Evolutionary conservation across 2,113 vertebrate species (phyloP).

Genomic region (Pluvianellus socialis): DNA sequence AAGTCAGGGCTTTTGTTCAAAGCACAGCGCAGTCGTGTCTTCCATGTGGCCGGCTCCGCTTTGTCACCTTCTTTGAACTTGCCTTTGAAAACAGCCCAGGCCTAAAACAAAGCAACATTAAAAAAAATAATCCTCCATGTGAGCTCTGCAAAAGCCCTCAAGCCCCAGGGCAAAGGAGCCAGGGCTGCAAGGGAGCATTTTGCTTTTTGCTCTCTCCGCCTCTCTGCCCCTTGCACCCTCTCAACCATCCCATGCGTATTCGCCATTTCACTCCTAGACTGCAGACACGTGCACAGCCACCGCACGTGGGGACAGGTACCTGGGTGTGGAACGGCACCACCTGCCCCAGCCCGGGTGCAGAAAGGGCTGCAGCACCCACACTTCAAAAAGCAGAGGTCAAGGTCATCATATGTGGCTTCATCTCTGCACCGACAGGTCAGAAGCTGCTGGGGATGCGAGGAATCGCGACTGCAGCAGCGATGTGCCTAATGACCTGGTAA

Average conservation of each 20-base stretch:
- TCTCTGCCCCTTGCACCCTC: background rate
- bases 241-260: background rate
- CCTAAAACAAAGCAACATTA: slow-evolving; percentile 70
- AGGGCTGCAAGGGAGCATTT: background rate
- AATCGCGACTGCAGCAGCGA: fast-evolving
- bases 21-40: slow-evolving; percentile 94
- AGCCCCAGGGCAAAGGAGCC: background rate
- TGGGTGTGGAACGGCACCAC: background rate
- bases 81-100: slow-evolving; percentile 98
- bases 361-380: background rate
- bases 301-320: fast-evolving
- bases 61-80: slow-evolving; percentile 98
- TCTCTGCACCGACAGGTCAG: fast-evolving
- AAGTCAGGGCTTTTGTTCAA: slow-evolving; percentile 98
- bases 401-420: fast-evolving
- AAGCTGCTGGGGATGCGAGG: fast-evolving
- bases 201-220: background rate
- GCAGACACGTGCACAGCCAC: background rate
- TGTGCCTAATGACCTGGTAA: background rate
- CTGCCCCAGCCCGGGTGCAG: background rate
- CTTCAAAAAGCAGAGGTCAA: background rate
- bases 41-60: slow-evolving; percentile 97
- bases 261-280: background rate
- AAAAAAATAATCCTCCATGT: background rate
- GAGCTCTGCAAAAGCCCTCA: background rate